phyloP scores from a whole-genome alignment of 2,888 invertebrate species.

The Drosophila fungiperda region DNA sequence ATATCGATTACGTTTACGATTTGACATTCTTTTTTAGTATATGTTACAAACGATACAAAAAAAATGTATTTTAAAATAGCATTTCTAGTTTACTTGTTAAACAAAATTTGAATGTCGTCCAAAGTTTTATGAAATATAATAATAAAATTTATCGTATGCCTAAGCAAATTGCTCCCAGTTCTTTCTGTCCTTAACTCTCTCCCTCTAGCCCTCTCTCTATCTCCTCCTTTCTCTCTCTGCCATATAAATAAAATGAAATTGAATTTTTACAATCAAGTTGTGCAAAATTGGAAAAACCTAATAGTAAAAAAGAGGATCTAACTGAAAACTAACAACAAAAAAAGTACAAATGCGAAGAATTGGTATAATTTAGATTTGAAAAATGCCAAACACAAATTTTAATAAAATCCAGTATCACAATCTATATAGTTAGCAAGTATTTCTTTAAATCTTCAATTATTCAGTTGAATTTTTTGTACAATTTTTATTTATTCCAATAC shows the following conservation, averaged over 20 bases:
- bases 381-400: constrained; percentile 36
- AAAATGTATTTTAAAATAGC: not conserved
- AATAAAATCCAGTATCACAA: constrained; percentile 23
- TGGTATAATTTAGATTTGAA: not conserved
- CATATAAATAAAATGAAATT: not conserved
- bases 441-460: not conserved
- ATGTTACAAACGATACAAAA: not conserved
- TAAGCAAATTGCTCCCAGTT: constrained; percentile 18
- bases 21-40: not conserved
- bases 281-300: constrained; percentile 12
- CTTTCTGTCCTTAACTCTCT: not conserved
- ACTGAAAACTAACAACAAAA: not conserved
- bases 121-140: constrained; percentile 1
- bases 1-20: not conserved
- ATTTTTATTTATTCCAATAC: not conserved
- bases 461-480: not conserved
- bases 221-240: not conserved
- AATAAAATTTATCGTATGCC: constrained; percentile 53
- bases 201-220: too few relatives aligned
- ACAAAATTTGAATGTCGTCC: not conserved
- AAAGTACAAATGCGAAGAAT: too few relatives aligned
- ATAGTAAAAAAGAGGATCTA: not conserved
- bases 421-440: not conserved
- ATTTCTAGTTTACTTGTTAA: not conserved
- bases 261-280: not conserved